These are phyloP conservation scores for Lochmaea capreae DNA, from an alignment of 2,888 invertebrate species.

Conservation along the genomic window DNA sequence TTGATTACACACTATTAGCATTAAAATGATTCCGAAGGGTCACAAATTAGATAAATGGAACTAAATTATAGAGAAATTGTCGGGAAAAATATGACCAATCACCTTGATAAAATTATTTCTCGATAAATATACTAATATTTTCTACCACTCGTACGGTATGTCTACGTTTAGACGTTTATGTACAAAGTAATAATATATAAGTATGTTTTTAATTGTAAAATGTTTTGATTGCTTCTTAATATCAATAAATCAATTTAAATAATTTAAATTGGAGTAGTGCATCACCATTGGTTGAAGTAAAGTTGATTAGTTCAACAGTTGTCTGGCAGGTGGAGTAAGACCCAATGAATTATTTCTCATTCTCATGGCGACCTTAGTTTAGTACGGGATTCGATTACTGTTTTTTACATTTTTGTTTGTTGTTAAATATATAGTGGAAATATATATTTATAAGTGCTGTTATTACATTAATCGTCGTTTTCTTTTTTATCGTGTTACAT, in stretches of 20 bases:
- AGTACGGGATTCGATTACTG: constrained; percentile 47
- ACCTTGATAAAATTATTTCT: neutral
- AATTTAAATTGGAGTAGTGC: constrained; percentile 8
- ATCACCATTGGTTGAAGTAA: constrained; percentile 31
- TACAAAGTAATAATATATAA: neutral
- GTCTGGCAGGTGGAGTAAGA: constrained; percentile 56
- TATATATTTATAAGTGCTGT: constrained; percentile 45
- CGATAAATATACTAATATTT: neutral
- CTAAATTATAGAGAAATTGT: neutral
- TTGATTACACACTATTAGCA: neutral
- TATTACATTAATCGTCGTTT: constrained; percentile 39
- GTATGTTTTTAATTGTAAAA: neutral
- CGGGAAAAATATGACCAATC: neutral
- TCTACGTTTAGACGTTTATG: neutral
- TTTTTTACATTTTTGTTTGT: constrained; percentile 50
- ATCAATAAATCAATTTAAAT: constrained; percentile 20
- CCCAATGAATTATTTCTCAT: constrained; percentile 50
- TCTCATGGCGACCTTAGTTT: constrained; percentile 54
- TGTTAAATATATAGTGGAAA: constrained; percentile 42
- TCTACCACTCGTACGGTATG: neutral
- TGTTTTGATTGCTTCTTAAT: neutral
- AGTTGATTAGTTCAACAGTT: constrained; percentile 60
- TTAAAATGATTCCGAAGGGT: neutral
- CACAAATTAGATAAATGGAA: neutral
- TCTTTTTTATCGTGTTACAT: constrained; percentile 42